Conservation (phyloP, 2,888 invertebrate species). For the Zygogramma bicolorata region DNA sequence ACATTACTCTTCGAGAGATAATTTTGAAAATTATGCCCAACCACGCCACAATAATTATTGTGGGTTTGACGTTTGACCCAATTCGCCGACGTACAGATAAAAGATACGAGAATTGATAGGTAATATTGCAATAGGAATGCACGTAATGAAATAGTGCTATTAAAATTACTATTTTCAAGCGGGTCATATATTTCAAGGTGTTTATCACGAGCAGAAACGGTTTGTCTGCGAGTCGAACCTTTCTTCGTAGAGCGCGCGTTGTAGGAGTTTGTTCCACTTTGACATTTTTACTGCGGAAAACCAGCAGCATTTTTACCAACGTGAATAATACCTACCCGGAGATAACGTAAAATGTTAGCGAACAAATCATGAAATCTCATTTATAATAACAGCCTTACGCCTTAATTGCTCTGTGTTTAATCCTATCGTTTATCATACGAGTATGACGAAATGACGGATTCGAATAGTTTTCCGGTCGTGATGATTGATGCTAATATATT, state of each 20-base stretch:
- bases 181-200: slow-evolving; percentile 42
- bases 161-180: slow-evolving; percentile 42
- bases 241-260: slow-evolving; percentile 34
- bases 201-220: slow-evolving; percentile 37
- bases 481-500: slow-evolving; percentile 3
- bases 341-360: slow-evolving; percentile 43
- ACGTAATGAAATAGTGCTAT: slow-evolving; percentile 36
- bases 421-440: slow-evolving; percentile 49
- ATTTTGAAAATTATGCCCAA: slow-evolving; percentile 10
- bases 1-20: slow-evolving; percentile 9
- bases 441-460: slow-evolving; percentile 10
- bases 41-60: slow-evolving; percentile 29
- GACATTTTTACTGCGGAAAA: slow-evolving; percentile 51
- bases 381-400: slow-evolving; percentile 49
- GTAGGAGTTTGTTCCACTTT: slow-evolving; percentile 57
- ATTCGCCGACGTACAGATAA: slow-evolving; percentile 31
- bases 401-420: slow-evolving; percentile 50
- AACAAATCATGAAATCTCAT: slow-evolving; percentile 47
- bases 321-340: slow-evolving; percentile 45
- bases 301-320: slow-evolving; percentile 50
- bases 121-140: slow-evolving; percentile 39
- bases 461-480: neutral
- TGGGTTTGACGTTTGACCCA: slow-evolving; percentile 38
- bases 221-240: slow-evolving; percentile 33
- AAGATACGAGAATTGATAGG: slow-evolving; percentile 40